Percentiles rank a stretch among this genome's conserved stretches.
phyloP scores from a whole-genome alignment of 2,888 invertebrate genomes.

The Fissipunctia ypsillon region DNA sequence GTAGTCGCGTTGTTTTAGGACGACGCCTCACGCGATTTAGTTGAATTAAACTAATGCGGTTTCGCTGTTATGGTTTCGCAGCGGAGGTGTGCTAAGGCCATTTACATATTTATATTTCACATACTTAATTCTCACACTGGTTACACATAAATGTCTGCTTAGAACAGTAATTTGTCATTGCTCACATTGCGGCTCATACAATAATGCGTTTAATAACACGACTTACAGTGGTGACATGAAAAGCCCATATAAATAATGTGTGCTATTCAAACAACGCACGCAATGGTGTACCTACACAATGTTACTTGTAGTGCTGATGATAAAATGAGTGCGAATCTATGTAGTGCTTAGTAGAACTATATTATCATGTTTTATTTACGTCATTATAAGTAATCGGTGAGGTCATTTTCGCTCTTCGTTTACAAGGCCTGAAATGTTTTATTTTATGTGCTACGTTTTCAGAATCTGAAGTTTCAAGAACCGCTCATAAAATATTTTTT shows the following conservation, averaged over 20 bases:
- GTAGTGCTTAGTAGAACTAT: constrained; percentile 3
- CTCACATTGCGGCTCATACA: constrained; percentile 35
- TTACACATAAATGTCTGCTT: background rate
- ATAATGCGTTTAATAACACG: constrained; percentile 50
- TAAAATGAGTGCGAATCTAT: constrained; percentile 30
- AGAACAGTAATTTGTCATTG: constrained; percentile 42
- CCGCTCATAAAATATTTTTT: background rate
- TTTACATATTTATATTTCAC: too few species aligned
- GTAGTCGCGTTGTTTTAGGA: too few species aligned
- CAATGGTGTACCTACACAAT: constrained; percentile 41
- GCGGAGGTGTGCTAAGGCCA: too few species aligned
- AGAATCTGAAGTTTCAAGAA: background rate
- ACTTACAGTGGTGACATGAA: constrained; percentile 65
- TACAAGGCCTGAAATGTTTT: background rate
- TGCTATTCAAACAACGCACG: constrained; percentile 60
- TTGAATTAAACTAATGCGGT: too few species aligned
- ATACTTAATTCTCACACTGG: constrained; percentile 3
- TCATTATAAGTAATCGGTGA: background rate
- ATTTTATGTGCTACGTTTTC: background rate
- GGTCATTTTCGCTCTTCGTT: background rate
- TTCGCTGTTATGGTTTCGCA: too few species aligned
- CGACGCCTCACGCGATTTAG: too few species aligned
- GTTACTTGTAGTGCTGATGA: constrained; percentile 29
- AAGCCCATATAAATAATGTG: constrained; percentile 75
- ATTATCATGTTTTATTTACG: background rate